Evolutionary conservation across 2,113 vertebrate species (phyloP), one percentile per base, ranked within the genome.

Genomic region (Tapirus terrestris): DNA sequence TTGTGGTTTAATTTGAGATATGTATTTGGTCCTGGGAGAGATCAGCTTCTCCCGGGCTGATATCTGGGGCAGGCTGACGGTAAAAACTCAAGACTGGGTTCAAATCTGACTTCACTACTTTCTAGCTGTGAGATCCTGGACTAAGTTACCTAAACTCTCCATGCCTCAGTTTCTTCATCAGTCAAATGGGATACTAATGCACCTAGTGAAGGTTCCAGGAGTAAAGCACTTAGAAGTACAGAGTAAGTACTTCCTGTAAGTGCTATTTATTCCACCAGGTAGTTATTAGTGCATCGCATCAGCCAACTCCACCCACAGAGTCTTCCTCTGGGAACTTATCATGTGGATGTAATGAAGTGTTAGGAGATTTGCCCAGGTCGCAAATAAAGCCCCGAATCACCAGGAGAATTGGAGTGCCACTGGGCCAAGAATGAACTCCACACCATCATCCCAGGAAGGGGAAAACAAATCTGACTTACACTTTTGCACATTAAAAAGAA

Each of bases 321-420:
- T 12, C 65, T 91, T 67, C 60, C 73, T 89, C 79, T 87, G 92
- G 96, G 83, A 80, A 60, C 23, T 77, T 53, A 33, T 1, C n/a
- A n/a, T 31, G 21, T 86, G 72, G 43, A 39, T 27, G 48, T 63
- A 95, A 86, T 81, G 76, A 92, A 51, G 80, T 89, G 56, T 96
- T 60, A 70, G 82, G 96, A 85, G 73, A 68, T 75, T 89, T 51
- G 16, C 70, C 65, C 76, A 39, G 70, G 43, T 68, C 73, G 84
- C 85, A 95, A 68, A 86, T 60, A 92, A 85, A 85, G 27, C 27
- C 63, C 65, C 45, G 33, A 39, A 56, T 80, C 89, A 82, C 60
- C 79, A 63, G 82, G 60, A 82, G 58, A 61, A 43, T 17, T 56
- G n/a, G 67, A 73, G 10, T 63, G 67, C 67, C 31, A 10, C 83